Evolutionary conservation across 2,797 vertebrate genomes (phyloP).

Genomic region (Acipenser ruthenus): DNA sequence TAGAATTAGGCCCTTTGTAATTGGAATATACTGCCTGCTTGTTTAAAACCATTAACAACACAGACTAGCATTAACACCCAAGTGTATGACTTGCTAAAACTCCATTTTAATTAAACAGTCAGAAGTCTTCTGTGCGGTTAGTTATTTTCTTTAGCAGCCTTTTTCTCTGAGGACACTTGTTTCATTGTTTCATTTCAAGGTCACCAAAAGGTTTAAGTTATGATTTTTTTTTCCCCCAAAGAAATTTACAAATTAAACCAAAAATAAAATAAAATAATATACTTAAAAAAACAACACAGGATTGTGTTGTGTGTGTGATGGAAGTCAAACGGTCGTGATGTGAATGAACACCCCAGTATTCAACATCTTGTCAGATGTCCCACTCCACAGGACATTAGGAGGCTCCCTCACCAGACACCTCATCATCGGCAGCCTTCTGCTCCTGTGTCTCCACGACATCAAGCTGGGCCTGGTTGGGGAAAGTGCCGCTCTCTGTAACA

Average conservation of each 20-base stretch:
- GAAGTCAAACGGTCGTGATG: slow-evolving; percentile 29
- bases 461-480: slow-evolving; percentile 57
- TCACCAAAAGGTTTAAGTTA: slow-evolving; percentile 1
- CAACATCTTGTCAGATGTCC: slow-evolving; percentile 56
- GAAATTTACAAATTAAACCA: slow-evolving; percentile 6
- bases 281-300: slow-evolving; percentile 36
- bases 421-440: slow-evolving; percentile 59
- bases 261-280: slow-evolving; percentile 35
- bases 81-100: too few species aligned
- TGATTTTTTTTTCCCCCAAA: background rate
- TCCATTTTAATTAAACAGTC: too few species aligned
- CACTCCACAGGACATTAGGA: slow-evolving; percentile 65
- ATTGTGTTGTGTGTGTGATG: slow-evolving; percentile 34
- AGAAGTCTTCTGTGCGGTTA: too few species aligned
- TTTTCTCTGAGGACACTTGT: too few species aligned
- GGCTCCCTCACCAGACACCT: slow-evolving; percentile 90
- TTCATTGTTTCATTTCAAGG: too few species aligned
- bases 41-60: too few species aligned
- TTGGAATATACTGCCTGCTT: too few species aligned
- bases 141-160: too few species aligned
- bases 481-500: slow-evolving; percentile 60
- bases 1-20: too few species aligned
- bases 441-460: slow-evolving; percentile 71
- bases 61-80: too few species aligned
- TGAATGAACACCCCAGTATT: slow-evolving; percentile 53